Conservation (phyloP, 2,113 vertebrate species). For the Lynx canadensis region DNA sequence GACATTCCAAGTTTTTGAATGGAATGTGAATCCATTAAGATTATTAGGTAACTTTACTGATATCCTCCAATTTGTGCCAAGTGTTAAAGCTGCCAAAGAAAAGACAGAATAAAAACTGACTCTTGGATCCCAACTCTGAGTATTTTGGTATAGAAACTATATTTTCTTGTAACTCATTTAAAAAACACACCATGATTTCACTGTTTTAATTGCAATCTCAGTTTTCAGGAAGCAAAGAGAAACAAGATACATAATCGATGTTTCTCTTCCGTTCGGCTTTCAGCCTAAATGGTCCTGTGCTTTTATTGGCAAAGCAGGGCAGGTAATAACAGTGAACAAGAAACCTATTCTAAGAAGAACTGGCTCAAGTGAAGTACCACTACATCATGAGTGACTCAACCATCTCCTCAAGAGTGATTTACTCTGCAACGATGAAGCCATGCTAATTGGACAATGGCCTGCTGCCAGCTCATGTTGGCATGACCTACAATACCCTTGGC, state of each 20-base stretch:
- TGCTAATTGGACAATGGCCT: conserved; percentile 91
- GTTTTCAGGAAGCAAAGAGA: conserved; percentile 70
- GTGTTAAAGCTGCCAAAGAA: conserved; percentile 65
- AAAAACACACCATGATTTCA: conserved; percentile 57
- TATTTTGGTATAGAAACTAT: conserved; percentile 61
- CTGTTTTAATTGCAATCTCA: conserved; percentile 32
- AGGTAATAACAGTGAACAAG: conserved; percentile 82
- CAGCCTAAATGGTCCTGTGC: conserved; percentile 43
- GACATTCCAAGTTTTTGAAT: conserved; percentile 59
- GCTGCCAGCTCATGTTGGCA: conserved; percentile 88
- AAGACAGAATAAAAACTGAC: conserved; percentile 57
- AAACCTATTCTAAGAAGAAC: conserved; percentile 77
- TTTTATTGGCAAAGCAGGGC: conserved; percentile 73
- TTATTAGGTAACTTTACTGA: conserved; percentile 73
- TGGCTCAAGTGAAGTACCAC: conserved; percentile 84
- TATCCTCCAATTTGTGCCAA: conserved; percentile 60
- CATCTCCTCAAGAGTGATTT: conserved; percentile 86
- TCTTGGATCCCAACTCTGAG: conserved; percentile 37
- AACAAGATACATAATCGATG: conserved; percentile 25
- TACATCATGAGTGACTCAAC: conserved; percentile 86
- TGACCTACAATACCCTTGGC: conserved; percentile 87
- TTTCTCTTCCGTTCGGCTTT: conserved; percentile 60
- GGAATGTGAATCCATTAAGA: conserved; percentile 69
- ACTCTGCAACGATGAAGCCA: conserved; percentile 86
- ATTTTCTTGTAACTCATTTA: conserved; percentile 72